Conservation (phyloP, 2,888 invertebrate species). For the Matsumyia berberina region DNA sequence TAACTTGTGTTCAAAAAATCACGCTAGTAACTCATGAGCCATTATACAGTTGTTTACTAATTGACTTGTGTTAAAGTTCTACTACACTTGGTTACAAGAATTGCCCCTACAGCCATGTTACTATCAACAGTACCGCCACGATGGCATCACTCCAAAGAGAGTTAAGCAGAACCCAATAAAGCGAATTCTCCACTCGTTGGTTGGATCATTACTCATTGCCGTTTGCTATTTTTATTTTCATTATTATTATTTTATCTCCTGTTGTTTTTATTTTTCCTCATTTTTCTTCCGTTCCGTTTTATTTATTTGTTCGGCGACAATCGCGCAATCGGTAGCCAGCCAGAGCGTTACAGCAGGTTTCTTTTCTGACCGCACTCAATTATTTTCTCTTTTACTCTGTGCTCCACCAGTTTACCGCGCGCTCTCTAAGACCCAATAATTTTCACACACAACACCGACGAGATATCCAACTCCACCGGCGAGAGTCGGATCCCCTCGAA, state of each 20-base stretch:
- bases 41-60: too few relatives aligned
- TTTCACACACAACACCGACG: conserved; percentile 5
- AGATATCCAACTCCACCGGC: conserved; percentile 25
- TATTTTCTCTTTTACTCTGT: conserved; percentile 58
- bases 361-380: conserved; percentile 44
- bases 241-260: conserved; percentile 14
- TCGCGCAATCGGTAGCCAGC: conserved; percentile 43
- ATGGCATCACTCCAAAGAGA: conserved; percentile 36
- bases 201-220: conserved; percentile 36
- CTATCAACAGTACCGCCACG: not conserved
- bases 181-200: conserved; percentile 25
- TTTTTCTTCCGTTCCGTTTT: conserved; percentile 54
- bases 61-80: too few relatives aligned
- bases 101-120: not conserved
- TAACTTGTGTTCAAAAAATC: too few relatives aligned
- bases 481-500: conserved; percentile 22
- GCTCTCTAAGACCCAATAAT: conserved; percentile 24
- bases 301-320: conserved; percentile 42
- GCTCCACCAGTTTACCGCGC: conserved; percentile 6
- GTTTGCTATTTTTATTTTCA: conserved; percentile 6
- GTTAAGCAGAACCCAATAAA: conserved; percentile 14
- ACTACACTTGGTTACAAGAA: too few relatives aligned
- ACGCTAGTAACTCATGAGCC: too few relatives aligned
- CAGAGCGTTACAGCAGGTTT: conserved; percentile 69
- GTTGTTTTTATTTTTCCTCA: conserved; percentile 18